Evolutionary conservation across 2,888 invertebrate species (phyloP).

Genomic region (Eupithecia abbreviata): DNA sequence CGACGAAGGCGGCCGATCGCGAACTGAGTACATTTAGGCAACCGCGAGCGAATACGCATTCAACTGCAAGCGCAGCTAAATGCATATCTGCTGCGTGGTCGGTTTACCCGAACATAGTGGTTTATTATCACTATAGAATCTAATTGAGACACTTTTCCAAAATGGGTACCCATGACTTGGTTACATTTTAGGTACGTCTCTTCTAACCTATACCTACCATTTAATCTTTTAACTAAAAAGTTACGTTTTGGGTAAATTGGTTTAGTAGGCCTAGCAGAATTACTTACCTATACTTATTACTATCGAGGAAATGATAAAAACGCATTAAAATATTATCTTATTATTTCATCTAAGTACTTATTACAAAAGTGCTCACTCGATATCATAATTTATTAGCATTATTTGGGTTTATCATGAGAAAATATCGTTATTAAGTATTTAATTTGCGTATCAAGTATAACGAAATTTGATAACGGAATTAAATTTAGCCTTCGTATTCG

Average conservation of each 20-base stretch:
- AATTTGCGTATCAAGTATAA: slow-evolving; percentile 11
- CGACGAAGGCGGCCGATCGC: too few species aligned
- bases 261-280: neutral
- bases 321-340: neutral
- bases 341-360: neutral
- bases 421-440: neutral
- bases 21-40: too few species aligned
- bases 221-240: neutral
- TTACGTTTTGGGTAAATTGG: neutral
- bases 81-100: too few species aligned
- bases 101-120: too few species aligned
- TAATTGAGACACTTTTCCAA: too few species aligned
- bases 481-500: neutral
- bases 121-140: too few species aligned
- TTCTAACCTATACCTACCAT: too few species aligned
- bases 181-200: too few species aligned
- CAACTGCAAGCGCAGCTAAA: too few species aligned
- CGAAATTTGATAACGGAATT: slow-evolving; percentile 12
- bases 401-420: neutral
- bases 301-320: neutral
- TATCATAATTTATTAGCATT: slow-evolving; percentile 9
- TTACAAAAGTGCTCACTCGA: neutral
- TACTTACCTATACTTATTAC: neutral
- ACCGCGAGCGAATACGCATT: too few species aligned
- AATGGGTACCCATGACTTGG: too few species aligned